Evolutionary conservation across 2,888 invertebrate species (phyloP), one percentile per base, ranked within the genome.

Genomic region (Osedax fenrisi): DNA sequence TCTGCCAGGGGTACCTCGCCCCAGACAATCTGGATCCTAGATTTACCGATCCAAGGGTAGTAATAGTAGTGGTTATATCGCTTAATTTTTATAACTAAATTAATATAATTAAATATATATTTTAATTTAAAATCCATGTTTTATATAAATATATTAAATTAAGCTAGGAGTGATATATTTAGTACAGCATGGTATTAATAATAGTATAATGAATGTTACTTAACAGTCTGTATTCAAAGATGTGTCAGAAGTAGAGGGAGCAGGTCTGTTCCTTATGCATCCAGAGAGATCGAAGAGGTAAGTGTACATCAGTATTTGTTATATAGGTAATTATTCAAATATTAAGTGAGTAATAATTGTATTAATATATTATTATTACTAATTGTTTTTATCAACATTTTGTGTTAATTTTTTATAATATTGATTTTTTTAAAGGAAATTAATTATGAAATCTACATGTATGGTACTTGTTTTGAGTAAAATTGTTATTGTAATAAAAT

Each of bases 1-100:
- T 97, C 0, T 99, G 98, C 83, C 92, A 96, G 85, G 89, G 90
- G 73, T 99, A 91, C 82, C 87, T 92, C 78, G 94, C 94, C 1
- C 97, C 98, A 0, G 83, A 83, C 82, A 91, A 90, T 81, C 89
- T 98, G 78, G 97, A 97, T 86, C 89, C 91, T 0, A 92, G 91
- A 80, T 90, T 97, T 80, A 87, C 97, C 80, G 95, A 98, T 85
- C 87, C 93, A 0, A 94, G 17, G 41, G 41, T 41, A 41, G 17
- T n/a, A 93, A 83, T 41, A 10, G 17, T 41, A 41, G 41, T 10
- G 5, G 41, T 41, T 17, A 41, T 41, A 41, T 41, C 17, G 17
- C n/a, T n/a, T n/a, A n/a, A n/a, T n/a, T n/a, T n/a, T n/a, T n/a
- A n/a, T n/a, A n/a, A n/a, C n/a, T n/a, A n/a, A n/a, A n/a, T n/a